These are phyloP conservation scores for Cyclophora punctaria DNA, from an alignment of 2,888 invertebrate genomes.

Conservation along the genomic window DNA sequence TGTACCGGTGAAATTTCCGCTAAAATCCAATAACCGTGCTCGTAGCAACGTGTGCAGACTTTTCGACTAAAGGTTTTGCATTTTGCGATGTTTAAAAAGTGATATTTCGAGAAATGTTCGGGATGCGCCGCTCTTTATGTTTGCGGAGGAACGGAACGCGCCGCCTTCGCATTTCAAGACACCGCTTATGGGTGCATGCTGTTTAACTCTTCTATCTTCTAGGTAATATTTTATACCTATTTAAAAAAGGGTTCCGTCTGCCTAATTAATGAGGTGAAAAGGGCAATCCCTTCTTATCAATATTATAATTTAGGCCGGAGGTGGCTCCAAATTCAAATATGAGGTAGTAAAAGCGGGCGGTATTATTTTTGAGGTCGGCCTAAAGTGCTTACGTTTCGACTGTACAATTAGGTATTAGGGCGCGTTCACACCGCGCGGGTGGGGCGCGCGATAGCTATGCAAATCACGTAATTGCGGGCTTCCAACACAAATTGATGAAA, in stretches of 20 bases:
- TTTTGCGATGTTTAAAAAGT: conserved; percentile 19
- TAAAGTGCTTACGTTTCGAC: conserved; percentile 1
- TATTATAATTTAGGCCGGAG: conserved; percentile 12
- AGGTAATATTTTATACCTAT: too few relatives aligned
- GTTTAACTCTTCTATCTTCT: too few relatives aligned
- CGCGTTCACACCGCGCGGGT: conserved; percentile 13
- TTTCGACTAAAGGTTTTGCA: conserved; percentile 24
- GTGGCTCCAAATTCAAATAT: conserved; percentile 9
- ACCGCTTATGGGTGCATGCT: too few relatives aligned
- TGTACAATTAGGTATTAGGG: conserved; percentile 11
- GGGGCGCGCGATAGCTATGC: conserved; percentile 42
- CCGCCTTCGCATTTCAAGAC: too few relatives aligned
- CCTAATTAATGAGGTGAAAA: too few relatives aligned
- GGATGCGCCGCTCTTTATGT: conserved; percentile 8
- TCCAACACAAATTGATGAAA: conserved; percentile 18
- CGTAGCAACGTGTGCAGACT: conserved; percentile 24
- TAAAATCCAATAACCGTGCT: conserved; percentile 63
- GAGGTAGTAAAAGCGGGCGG: conserved; percentile 21
- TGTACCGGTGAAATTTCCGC: conserved; percentile 56
- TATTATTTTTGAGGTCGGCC: background rate
- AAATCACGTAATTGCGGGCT: conserved; percentile 50
- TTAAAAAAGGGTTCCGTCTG: too few relatives aligned
- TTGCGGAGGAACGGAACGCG: conserved; percentile 9
- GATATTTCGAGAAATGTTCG: conserved; percentile 14
- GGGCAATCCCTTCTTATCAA: too few relatives aligned